Conservation (phyloP, 2,113 vertebrate genomes). For the Petaurus breviceps region DNA sequence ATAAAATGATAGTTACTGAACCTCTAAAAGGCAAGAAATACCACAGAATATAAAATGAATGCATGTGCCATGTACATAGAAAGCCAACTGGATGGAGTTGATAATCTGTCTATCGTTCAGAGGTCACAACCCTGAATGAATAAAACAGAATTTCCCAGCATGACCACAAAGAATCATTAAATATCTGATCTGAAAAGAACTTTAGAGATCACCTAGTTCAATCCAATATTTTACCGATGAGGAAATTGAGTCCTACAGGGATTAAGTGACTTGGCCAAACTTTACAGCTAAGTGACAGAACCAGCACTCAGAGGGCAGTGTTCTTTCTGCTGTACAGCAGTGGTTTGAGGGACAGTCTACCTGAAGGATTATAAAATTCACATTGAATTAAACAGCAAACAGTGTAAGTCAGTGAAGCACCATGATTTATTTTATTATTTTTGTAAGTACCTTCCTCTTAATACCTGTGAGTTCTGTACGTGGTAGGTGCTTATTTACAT, state of each 20-base stretch:
- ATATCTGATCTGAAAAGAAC: neutral
- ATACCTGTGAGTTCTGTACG: neutral
- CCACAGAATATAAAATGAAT: neutral
- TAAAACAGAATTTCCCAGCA: neutral
- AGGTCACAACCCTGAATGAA: neutral
- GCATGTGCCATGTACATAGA: rapidly evolving
- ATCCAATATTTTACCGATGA: neutral
- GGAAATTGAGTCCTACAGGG: neutral
- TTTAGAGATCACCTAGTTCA: neutral
- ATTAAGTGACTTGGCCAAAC: neutral
- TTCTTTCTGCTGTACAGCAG: neutral
- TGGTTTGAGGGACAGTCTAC: neutral
- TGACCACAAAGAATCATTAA: neutral
- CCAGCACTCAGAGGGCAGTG: neutral
- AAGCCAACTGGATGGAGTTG: too few species aligned
- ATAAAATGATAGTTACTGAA: neutral
- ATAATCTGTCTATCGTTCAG: neutral
- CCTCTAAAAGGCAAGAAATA: neutral
- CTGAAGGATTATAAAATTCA: neutral
- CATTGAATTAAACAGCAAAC: neutral
- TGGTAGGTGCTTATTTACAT: neutral
- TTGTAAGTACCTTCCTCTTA: neutral
- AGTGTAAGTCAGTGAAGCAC: neutral
- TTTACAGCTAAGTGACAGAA: neutral
- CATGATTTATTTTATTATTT: neutral